Evolutionary conservation across 2,113 vertebrate species (phyloP).

Genomic region (Silurus asotus): DNA sequence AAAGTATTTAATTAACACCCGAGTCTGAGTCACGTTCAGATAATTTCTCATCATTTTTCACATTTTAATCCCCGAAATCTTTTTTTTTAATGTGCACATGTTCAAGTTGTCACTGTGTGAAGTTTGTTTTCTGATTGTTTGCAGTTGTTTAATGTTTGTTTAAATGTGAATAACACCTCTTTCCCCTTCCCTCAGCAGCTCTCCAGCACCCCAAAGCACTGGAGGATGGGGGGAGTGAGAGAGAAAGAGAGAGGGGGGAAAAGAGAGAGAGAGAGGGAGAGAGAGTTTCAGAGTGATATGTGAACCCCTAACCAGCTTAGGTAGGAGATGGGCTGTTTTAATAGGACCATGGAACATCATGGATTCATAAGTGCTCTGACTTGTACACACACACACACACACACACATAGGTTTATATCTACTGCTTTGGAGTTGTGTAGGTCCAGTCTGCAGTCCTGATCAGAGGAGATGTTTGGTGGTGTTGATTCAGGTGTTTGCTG

Average conservation of each 20-base stretch:
- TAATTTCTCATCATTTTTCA: not conserved
- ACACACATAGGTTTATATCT: not conserved
- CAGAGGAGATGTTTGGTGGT: not conserved
- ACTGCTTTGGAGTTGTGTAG: not conserved
- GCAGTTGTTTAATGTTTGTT: conserved; percentile 51
- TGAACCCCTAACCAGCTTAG: conserved; percentile 80
- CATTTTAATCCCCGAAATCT: not conserved
- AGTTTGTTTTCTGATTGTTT: conserved; percentile 6
- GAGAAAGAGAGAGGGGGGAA: not conserved
- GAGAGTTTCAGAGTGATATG: conserved; percentile 81
- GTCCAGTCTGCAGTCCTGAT: too few relatives aligned
- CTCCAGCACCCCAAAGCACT: conserved; percentile 81
- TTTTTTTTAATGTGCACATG: too few relatives aligned
- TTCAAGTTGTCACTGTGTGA: not conserved
- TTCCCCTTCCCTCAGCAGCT: conserved; percentile 84
- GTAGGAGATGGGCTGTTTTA: conserved; percentile 84
- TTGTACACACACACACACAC: conserved; percentile 7
- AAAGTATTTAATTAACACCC: not conserved
- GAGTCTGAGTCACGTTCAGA: not conserved
- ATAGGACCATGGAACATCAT: conserved; percentile 66
- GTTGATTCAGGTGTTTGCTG: not conserved
- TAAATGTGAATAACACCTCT: conserved; percentile 76
- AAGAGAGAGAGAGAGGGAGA: conserved; percentile 48
- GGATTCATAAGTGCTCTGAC: conserved; percentile 59
- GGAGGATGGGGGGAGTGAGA: conserved; percentile 73